Evolutionary conservation across 2,797 vertebrate genomes (phyloP).

Genomic region (Sebastes minor): DNA sequence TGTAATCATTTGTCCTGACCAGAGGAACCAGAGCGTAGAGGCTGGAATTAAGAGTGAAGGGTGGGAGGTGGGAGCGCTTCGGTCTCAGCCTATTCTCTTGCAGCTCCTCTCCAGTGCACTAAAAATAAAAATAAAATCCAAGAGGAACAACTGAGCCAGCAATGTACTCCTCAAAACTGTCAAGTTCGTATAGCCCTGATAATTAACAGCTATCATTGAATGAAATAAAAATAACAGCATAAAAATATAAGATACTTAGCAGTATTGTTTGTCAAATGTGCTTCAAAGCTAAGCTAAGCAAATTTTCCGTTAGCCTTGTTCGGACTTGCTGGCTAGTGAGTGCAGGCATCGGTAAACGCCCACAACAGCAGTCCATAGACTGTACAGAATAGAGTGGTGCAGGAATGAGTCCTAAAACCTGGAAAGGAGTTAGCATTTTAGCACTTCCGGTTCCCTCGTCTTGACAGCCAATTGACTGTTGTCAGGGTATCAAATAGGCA

Average conservation of each 20-base stretch:
- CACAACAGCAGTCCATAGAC: neutral
- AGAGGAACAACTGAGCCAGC: neutral
- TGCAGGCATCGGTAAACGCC: neutral
- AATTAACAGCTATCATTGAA: neutral
- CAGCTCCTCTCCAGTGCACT: neutral
- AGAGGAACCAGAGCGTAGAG: constrained; percentile 42
- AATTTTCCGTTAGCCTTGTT: neutral
- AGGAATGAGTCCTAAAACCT: too few species aligned
- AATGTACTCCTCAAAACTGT: neutral
- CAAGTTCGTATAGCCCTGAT: neutral
- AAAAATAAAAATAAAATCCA: neutral
- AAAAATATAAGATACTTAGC: neutral
- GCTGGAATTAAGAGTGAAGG: constrained; percentile 33
- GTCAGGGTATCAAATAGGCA: too few species aligned
- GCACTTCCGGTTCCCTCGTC: too few species aligned
- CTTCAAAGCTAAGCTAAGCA: neutral
- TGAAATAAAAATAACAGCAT: neutral
- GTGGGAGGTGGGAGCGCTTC: neutral
- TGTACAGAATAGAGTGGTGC: too few species aligned
- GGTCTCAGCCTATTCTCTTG: neutral
- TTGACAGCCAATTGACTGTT: too few species aligned
- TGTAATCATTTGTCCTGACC: constrained; percentile 49
- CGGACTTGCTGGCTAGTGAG: neutral
- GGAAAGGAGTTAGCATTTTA: too few species aligned
- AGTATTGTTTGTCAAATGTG: neutral